Conservation (phyloP, 2,888 invertebrate genomes). For the Stenoptilia bipunctidactyla region DNA sequence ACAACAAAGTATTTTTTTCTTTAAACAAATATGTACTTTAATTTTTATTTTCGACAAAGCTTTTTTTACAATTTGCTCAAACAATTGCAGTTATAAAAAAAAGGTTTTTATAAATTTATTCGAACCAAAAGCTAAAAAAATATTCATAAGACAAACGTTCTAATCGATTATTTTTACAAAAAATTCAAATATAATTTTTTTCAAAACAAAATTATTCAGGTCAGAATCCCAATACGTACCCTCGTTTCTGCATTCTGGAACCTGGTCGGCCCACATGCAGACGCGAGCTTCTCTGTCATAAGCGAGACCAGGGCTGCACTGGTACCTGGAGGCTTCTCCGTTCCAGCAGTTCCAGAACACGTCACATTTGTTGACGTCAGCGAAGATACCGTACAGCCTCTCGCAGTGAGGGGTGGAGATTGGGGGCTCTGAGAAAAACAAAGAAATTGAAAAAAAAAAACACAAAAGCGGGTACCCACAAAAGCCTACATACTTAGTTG, state of each 20-base stretch:
- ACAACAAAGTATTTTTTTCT: too few relatives aligned
- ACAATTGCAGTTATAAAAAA: too few relatives aligned
- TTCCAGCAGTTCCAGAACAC: constrained; percentile 98
- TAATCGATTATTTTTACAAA: neutral
- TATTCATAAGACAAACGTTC: too few relatives aligned
- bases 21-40: too few relatives aligned
- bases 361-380: constrained; percentile 89
- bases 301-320: constrained; percentile 94
- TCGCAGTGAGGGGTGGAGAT: constrained; percentile 87
- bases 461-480: too few relatives aligned
- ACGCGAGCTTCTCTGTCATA: constrained; percentile 94
- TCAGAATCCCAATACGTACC: constrained; percentile 64
- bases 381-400: constrained; percentile 91
- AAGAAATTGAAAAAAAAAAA: too few relatives aligned
- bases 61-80: too few relatives aligned
- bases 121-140: too few relatives aligned
- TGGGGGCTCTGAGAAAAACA: constrained; percentile 80
- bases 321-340: constrained; percentile 93
- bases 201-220: too few relatives aligned
- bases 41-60: too few relatives aligned
- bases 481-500: too few relatives aligned
- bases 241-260: constrained; percentile 90
- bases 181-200: neutral
- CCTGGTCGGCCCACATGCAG: constrained; percentile 97
- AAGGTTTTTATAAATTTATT: too few relatives aligned